Conservation (phyloP, 2,113 vertebrate genomes). For the Opisthocomus hoazin region DNA sequence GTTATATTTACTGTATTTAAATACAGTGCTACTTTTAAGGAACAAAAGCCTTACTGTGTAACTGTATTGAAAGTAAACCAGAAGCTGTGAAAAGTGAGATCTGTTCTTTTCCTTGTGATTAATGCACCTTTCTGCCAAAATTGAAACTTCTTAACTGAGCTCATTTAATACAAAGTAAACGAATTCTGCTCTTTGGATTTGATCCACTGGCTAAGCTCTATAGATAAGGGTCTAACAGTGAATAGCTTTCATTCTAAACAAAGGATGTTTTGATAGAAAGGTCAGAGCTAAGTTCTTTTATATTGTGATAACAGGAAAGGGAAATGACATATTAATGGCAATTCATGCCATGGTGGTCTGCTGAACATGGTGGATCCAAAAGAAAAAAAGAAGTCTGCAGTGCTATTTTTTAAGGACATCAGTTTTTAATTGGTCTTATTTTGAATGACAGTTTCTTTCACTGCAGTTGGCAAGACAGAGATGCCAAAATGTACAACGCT, state of each 20-base stretch:
- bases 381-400: neutral
- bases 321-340: slow-evolving; percentile 85
- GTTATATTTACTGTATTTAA: slow-evolving; percentile 88
- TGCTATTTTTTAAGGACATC: slow-evolving; percentile 12
- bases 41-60: slow-evolving; percentile 83
- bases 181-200: slow-evolving; percentile 81
- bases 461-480: neutral
- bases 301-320: slow-evolving; percentile 84
- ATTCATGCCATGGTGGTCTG: slow-evolving; percentile 74
- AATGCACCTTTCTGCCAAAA: slow-evolving; percentile 86
- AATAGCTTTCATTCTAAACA: slow-evolving; percentile 82
- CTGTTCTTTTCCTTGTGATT: slow-evolving; percentile 82
- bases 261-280: slow-evolving; percentile 89
- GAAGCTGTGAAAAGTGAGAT: slow-evolving; percentile 84
- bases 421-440: slow-evolving; percentile 40
- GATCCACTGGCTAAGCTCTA: slow-evolving; percentile 77
- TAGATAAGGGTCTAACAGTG: slow-evolving; percentile 79
- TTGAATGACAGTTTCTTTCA: slow-evolving; percentile 42
- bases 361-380: slow-evolving; percentile 53
- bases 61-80: slow-evolving; percentile 79
- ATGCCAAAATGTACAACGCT: neutral
- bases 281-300: slow-evolving; percentile 77
- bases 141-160: slow-evolving; percentile 80
- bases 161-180: slow-evolving; percentile 86
- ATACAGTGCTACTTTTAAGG: slow-evolving; percentile 77